These are phyloP conservation scores for Neostethus bicornis DNA, from an alignment of 2,797 vertebrate genomes.

Conservation along the genomic window DNA sequence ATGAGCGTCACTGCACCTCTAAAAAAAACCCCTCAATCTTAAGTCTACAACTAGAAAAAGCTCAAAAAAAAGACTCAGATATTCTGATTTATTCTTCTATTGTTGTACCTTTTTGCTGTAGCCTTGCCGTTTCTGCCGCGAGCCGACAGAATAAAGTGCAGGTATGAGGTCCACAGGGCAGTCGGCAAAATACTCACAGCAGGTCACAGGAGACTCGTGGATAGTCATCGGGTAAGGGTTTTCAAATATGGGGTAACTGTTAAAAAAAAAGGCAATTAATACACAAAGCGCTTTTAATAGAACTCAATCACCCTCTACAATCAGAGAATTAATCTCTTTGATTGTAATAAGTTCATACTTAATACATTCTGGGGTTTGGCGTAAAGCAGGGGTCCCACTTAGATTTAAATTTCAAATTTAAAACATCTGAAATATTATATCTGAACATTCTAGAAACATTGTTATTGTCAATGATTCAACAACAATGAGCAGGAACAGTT, in stretches of 20 bases:
- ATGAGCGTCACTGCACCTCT: too few relatives aligned
- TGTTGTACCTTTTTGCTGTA: constrained; percentile 98
- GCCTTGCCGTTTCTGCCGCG: constrained; percentile 96
- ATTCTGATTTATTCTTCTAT: too few relatives aligned
- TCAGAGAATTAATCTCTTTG: constrained; percentile 19
- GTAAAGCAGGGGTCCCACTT: too few relatives aligned
- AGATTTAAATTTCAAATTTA: too few relatives aligned
- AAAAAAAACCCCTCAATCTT: too few relatives aligned
- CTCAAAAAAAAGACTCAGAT: too few relatives aligned
- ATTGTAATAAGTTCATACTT: not conserved
- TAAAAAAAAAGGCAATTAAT: constrained; percentile 1
- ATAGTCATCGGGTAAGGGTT: constrained; percentile 98
- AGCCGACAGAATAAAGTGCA: constrained; percentile 97
- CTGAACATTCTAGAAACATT: too few relatives aligned
- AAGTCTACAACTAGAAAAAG: too few relatives aligned
- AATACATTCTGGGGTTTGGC: not conserved
- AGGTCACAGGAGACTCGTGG: constrained; percentile 98
- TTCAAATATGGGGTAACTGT: constrained; percentile 98
- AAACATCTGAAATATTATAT: too few relatives aligned
- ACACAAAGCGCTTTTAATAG: not conserved
- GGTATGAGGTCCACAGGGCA: constrained; percentile 98
- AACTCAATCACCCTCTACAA: constrained; percentile 10
- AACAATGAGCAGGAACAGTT: too few relatives aligned
- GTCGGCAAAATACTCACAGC: constrained; percentile 98
- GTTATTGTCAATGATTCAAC: too few relatives aligned